Evolutionary conservation across 2,113 vertebrate genomes (phyloP), one percentile per base, ranked within the genome.

Genomic region (Perccottus glenii): DNA sequence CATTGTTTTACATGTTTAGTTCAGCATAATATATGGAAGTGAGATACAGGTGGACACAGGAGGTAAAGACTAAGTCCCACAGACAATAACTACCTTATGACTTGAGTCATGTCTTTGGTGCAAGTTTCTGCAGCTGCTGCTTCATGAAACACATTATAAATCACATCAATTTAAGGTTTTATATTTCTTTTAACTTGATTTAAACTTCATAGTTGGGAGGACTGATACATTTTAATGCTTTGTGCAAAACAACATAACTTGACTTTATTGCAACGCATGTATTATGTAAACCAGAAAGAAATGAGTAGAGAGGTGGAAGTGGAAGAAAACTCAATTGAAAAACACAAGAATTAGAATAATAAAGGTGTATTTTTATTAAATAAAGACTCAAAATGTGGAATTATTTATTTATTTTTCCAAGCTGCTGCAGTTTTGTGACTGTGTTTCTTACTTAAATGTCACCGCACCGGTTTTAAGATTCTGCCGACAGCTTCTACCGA

Each of bases 391-490:
- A 40, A 40, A 40, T 40, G 8, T 40, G 38, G 4, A 40, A 2
- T 40, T 40, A 36, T 14, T 14, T 2, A 8, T 55, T 36, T 36
- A 11, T 35, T n/a, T 36, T 11, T n/a, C 14, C 7, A 27, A 36
- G 52, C 32, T 5, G 35, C 52, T n/a, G 33, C 33, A n/a, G 52
- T 38, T 53, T 35, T 36, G 44, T 46, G 44, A 35, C 5, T 15
- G 6, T 38, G 6, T 55, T 55, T 55, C n/a, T 55, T 15, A 11
- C 52, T 7, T 38, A 55, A 55, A 55, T 55, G 52, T 55, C 52
- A 55, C 33, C 33, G 51, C 52, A 15, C 52, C 35, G 12, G 52
- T 33, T 55, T 55, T 55, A 55, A 55, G 52, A 55, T 38, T 55
- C 52, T 35, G 27, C 51, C 11, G 51, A 53, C 6, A 38, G 52